Percentiles rank a stretch among this genome's conserved stretches.
Conservation (phyloP, 2,888 invertebrate species). For the Athripsodes cinereus region DNA sequence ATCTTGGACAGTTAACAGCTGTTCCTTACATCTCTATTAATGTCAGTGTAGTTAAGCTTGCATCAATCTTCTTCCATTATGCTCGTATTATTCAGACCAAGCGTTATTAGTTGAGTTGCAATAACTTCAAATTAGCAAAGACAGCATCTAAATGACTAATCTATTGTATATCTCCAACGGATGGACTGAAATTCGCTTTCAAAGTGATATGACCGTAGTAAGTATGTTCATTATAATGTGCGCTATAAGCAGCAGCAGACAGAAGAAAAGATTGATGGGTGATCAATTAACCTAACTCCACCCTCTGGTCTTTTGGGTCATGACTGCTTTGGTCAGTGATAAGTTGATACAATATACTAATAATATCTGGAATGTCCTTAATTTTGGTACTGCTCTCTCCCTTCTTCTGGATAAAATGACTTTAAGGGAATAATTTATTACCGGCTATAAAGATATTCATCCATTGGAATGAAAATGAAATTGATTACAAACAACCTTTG, state of each 20-base stretch:
- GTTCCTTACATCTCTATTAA: too few species aligned
- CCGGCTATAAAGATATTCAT: not conserved
- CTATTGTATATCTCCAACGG: not conserved
- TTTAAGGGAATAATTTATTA: not conserved
- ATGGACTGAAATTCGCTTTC: not conserved
- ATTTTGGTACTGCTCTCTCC: not conserved
- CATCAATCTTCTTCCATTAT: not conserved
- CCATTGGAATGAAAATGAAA: too few species aligned
- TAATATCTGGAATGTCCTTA: not conserved
- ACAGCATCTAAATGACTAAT: constrained; percentile 14
- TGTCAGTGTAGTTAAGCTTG: not conserved
- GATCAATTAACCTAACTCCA: constrained; percentile 24
- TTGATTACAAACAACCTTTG: too few species aligned
- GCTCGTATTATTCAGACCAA: not conserved
- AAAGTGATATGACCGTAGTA: constrained; percentile 11
- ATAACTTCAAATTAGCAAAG: constrained; percentile 9
- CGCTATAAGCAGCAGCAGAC: not conserved
- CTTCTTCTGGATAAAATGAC: not conserved
- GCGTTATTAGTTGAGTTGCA: not conserved
- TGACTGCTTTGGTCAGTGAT: constrained; percentile 14
- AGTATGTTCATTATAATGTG: not conserved
- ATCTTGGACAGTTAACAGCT: too few species aligned
- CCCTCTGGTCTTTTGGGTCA: not conserved
- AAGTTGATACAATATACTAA: constrained; percentile 8
- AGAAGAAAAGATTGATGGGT: constrained; percentile 22